Conservation (phyloP, 2,113 vertebrate genomes). For the Pithys albifrons region DNA sequence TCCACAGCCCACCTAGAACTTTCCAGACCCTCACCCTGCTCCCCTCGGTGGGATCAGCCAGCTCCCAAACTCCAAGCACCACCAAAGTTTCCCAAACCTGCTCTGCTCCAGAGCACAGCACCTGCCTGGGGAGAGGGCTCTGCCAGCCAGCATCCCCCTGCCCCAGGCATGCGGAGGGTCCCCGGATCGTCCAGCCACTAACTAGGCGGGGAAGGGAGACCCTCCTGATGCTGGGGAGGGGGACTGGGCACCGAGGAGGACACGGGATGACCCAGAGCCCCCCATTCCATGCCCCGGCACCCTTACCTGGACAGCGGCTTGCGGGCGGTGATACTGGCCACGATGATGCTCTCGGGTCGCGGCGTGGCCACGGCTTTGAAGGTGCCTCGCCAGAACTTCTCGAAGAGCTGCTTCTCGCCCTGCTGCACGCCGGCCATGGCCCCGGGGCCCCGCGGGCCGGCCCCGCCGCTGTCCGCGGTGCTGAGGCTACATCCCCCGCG, state of each 20-base stretch:
- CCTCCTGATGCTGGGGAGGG: neutral
- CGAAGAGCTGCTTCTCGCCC: constrained; percentile 95
- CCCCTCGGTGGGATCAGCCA: neutral
- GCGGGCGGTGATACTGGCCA: constrained; percentile 90
- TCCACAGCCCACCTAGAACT: neutral
- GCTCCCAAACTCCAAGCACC: neutral
- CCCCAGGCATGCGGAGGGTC: fast-evolving
- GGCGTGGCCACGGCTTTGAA: constrained; percentile 97
- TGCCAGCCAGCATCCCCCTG: neutral
- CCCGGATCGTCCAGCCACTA: neutral
- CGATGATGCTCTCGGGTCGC: constrained; percentile 90
- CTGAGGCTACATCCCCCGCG: constrained; percentile 54
- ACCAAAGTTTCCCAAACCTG: neutral
- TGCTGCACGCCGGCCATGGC: constrained; percentile 79
- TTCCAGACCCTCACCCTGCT: neutral
- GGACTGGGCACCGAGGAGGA: neutral
- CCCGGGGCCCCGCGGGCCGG: neutral
- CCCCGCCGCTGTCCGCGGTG: constrained; percentile 69
- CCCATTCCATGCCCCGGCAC: neutral
- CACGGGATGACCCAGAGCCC: fast-evolving
- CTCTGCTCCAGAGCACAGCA: neutral
- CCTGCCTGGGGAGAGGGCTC: neutral
- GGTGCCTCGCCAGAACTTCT: constrained; percentile 98
- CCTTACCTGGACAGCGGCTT: constrained; percentile 85
- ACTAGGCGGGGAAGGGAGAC: fast-evolving